A percentile compares a stretch with the other conserved stretches of the same genome.
Evolutionary conservation across 2,113 vertebrate genomes (phyloP).

Genomic region (Cettia cetti): DNA sequence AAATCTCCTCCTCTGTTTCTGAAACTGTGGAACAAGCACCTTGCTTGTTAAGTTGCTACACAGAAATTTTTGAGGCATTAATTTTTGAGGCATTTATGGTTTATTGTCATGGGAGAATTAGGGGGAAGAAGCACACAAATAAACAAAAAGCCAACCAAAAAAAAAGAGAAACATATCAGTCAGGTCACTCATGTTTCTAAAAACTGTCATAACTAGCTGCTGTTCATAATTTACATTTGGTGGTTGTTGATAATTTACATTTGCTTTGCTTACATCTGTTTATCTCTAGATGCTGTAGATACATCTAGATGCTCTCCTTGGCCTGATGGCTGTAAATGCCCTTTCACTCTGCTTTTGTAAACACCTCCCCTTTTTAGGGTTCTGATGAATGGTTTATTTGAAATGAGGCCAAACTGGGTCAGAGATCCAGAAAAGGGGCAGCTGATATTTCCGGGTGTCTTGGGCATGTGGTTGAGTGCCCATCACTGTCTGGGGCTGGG

Average conservation of each 20-base stretch:
- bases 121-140: not conserved
- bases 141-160: not conserved
- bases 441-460: not conserved
- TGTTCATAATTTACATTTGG: not conserved
- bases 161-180: not conserved
- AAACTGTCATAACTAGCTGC: not conserved
- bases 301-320: not conserved
- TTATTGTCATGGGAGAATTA: not conserved
- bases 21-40: not conserved
- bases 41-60: not conserved
- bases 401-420: not conserved
- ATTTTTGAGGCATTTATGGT: not conserved
- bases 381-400: not conserved
- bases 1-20: not conserved
- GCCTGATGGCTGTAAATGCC: not conserved
- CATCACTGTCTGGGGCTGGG: not conserved
- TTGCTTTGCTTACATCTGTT: not conserved
- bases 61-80: not conserved
- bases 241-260: not conserved
- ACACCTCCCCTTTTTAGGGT: rapidly evolving
- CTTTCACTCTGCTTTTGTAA: not conserved
- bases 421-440: not conserved
- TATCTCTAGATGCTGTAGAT: not conserved
- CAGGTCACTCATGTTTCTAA: not conserved
- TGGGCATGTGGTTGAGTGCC: rapidly evolving